Conservation (phyloP, 2,113 vertebrate genomes). For the Urocitellus parryii region DNA sequence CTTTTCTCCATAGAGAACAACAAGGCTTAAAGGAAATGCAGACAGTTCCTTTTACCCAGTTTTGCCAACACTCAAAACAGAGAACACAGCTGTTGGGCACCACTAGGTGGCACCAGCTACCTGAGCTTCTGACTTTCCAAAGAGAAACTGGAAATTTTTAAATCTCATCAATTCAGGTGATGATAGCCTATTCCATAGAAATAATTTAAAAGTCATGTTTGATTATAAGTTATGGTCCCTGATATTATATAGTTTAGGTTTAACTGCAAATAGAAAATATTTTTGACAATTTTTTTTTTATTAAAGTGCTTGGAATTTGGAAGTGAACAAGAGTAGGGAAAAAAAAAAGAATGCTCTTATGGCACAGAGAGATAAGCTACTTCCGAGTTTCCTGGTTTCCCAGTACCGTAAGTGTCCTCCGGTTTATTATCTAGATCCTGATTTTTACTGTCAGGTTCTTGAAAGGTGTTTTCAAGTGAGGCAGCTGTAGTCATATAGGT, state of each 20-base stretch:
- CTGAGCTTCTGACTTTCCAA: background rate
- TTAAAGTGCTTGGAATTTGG: background rate
- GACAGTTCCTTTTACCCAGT: background rate
- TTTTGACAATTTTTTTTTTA: background rate
- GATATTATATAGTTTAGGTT: background rate
- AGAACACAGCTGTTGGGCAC: accelerated
- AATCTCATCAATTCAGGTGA: background rate
- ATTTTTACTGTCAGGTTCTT: background rate
- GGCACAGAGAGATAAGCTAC: background rate
- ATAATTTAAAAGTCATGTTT: background rate
- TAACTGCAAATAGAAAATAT: background rate
- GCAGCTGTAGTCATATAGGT: too few relatives aligned
- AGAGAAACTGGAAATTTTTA: too few relatives aligned
- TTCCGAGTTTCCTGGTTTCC: background rate
- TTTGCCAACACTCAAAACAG: background rate
- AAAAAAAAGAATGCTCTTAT: background rate
- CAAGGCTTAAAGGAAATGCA: background rate
- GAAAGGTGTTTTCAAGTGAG: background rate
- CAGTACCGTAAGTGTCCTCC: background rate
- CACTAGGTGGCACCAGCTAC: conserved; percentile 48
- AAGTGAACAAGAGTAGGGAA: background rate
- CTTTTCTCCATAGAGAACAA: background rate
- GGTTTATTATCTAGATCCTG: background rate
- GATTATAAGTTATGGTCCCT: background rate
- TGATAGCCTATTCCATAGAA: background rate